Base-by-base conservation (phyloP, 2,113 vertebrate species). In the Carollia perspicillata region DNA sequence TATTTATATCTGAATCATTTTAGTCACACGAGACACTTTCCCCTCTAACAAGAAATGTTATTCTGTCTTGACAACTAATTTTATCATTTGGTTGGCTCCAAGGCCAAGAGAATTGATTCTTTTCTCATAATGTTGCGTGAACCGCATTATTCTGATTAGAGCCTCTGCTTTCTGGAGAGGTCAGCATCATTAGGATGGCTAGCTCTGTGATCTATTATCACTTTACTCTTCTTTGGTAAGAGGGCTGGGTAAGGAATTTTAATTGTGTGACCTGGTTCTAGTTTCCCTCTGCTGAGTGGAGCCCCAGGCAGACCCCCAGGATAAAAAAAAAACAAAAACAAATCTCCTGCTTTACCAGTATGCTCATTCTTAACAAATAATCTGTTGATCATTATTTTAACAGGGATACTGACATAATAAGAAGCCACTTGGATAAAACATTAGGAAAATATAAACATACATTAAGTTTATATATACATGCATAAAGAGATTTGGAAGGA, bases 31-130 rank as follows among this genome's bases (percentile, higher is more conserved):
- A 95, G n/a, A 93, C 63, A 80, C 5, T 12, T 44, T 85, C 33
- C 30, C 68, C 20, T 47, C 66, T 93, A 40, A 85, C 42, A 84
- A 74, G 26, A 77, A 96, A 81, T 69, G 23, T 88, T 44, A 81
- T 91, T 88, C 35, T 85, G 12, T 85, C 66, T 95, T 9, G 30
- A 84, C 78, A 94, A 90, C 44, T 40, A 96, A 40, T 44, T 72
- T 40, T 2, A 77, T 63, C 33, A 97, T 75, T 86, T 90, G 22
- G 79, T 13, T 87, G 40, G 71, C 3, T 87, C 63, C 18, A 40
- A 9, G 53, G 65, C 23, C 47, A 83, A 53, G 20, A 51, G 44
- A 89, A 88, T 68, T 77, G 33, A 4, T 37, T n/a, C 65, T 60
- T 53, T 88, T 65, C 60, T 77, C 60, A 79, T 69, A 49, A 90